Base-by-base conservation (phyloP, 2,797 vertebrate genomes). In the Ctenosaura bakeri region DNA sequence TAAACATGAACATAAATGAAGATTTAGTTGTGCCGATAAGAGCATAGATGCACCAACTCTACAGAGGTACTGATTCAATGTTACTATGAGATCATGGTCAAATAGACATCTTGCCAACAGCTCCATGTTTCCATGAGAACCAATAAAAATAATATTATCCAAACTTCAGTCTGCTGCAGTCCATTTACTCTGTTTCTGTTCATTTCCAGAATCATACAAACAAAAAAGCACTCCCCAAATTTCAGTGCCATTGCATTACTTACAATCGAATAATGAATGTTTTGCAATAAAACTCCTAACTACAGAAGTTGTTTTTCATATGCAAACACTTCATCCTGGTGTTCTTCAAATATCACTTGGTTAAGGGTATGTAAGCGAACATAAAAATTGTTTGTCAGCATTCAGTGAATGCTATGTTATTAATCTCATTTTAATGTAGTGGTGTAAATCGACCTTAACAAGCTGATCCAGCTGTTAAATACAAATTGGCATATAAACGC, bases 351-450 rank as follows among this genome's bases (percentile, higher is more conserved):
- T 89, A 1, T 6, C 29, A 78, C 64, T 1, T 73, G 46, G 90
- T 93, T 9, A 50, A 26, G 14, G 66, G 0, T 32, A 38, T 38
- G 14, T 29, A 38, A 1, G 0, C 62, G 4, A 81, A 80, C 84
- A 79, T 78, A 88, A 91, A 90, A 92, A 90, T 62, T 66, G 85
- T 89, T 91, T 91, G 6, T 32, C 88, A 86, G 88, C 59, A 89
- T 59, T 88, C 29, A 38, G 80, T 81, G 26, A 1, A 3, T 93
- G 88, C 87, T 71, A 78, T 42, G 1, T 0, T 64, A 83, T 91
- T 85, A 93, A 89, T 92, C 71, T 90, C 87, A 88, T 3, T 88
- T 82, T 87, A 86, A 62, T 90, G 4, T 16, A 71, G 0, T 35
- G 0, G 0, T 92, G 6, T 90, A 80, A 24, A 85, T 18, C 74